These are phyloP conservation scores for Bergia sp. DNA, from an alignment of 92 coral and sea anemone genomes.

Conservation along the genomic window DNA sequence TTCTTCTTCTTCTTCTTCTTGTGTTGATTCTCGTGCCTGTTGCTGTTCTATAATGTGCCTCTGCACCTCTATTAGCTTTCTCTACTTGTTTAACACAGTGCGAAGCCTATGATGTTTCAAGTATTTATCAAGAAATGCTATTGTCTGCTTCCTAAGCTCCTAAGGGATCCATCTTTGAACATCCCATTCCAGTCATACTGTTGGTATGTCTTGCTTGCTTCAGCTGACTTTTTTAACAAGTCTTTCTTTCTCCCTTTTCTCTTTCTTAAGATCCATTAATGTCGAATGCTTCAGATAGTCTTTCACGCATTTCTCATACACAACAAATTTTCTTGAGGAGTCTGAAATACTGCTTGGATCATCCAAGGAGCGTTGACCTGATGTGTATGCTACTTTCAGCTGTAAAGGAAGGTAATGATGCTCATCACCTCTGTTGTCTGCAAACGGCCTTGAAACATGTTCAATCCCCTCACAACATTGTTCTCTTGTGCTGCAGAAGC, in stretches of 20 bases:
- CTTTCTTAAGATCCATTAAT: slow-evolving; percentile 62
- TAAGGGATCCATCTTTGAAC: slow-evolving; percentile 42
- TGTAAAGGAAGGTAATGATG: too few relatives aligned
- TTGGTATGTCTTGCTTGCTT: slow-evolving; percentile 50
- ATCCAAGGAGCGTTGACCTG: too few relatives aligned
- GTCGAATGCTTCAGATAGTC: slow-evolving; percentile 62
- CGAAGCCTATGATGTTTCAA: slow-evolving; percentile 43
- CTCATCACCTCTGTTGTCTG: too few relatives aligned
- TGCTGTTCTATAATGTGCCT: slow-evolving; percentile 55
- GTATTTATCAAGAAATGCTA: slow-evolving; percentile 39
- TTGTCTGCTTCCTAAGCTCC: slow-evolving; percentile 24
- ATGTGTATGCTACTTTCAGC: too few relatives aligned
- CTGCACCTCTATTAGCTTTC: slow-evolving; percentile 38
- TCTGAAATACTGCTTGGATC: slow-evolving; percentile 8
- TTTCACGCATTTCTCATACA: slow-evolving; percentile 61
- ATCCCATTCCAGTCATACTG: slow-evolving; percentile 50
- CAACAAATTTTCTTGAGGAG: slow-evolving; percentile 48
- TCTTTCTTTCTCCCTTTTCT: slow-evolving; percentile 57
- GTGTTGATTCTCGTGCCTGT: slow-evolving; percentile 37
- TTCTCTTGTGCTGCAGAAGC: too few relatives aligned
- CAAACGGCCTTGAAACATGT: too few relatives aligned
- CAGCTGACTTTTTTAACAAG: slow-evolving; percentile 51
- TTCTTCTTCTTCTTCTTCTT: slow-evolving; percentile 55
- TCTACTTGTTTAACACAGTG: neutral
- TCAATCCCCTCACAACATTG: too few relatives aligned